These are phyloP conservation scores for Campoletis raptor DNA, from an alignment of 2,888 invertebrate species.

Conservation along the genomic window DNA sequence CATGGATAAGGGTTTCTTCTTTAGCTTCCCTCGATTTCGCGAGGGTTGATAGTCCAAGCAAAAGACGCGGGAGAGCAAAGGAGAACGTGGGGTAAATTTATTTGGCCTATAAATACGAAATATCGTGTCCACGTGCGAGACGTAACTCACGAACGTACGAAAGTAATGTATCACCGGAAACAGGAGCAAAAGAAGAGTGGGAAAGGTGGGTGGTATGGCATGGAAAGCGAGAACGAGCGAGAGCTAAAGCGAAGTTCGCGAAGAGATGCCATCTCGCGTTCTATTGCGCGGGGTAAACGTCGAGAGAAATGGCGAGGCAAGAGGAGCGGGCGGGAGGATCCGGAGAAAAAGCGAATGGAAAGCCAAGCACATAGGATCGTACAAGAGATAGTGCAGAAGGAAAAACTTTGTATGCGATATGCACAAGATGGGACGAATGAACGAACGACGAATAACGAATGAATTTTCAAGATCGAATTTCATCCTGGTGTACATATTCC, in stretches of 20 bases:
- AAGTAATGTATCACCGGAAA: slow-evolving; percentile 67
- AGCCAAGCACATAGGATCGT: slow-evolving; percentile 40
- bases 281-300: slow-evolving; percentile 66
- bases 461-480: slow-evolving; percentile 54
- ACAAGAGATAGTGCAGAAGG: slow-evolving; percentile 27
- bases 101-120: slow-evolving; percentile 72
- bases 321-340: slow-evolving; percentile 27
- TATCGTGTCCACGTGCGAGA: slow-evolving; percentile 71
- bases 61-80: slow-evolving; percentile 60
- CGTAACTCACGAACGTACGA: slow-evolving; percentile 70
- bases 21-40: slow-evolving; percentile 18
- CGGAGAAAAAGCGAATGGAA: slow-evolving; percentile 65
- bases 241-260: slow-evolving; percentile 62
- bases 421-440: slow-evolving; percentile 38
- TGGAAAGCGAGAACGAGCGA: slow-evolving; percentile 40
- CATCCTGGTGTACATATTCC: not conserved
- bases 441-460: slow-evolving; percentile 62
- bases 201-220: not conserved
- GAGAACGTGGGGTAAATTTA: slow-evolving; percentile 70
- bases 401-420: slow-evolving; percentile 47
- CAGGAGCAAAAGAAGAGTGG: slow-evolving; percentile 57
- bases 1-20: slow-evolving; percentile 55
- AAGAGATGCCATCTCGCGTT: slow-evolving; percentile 65
- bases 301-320: slow-evolving; percentile 62
- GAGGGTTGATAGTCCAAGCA: slow-evolving; percentile 52